Percentiles rank a stretch among this genome's conserved stretches.
Conservation (phyloP, 2,797 vertebrate species). For the Cyprinella venusta region DNA sequence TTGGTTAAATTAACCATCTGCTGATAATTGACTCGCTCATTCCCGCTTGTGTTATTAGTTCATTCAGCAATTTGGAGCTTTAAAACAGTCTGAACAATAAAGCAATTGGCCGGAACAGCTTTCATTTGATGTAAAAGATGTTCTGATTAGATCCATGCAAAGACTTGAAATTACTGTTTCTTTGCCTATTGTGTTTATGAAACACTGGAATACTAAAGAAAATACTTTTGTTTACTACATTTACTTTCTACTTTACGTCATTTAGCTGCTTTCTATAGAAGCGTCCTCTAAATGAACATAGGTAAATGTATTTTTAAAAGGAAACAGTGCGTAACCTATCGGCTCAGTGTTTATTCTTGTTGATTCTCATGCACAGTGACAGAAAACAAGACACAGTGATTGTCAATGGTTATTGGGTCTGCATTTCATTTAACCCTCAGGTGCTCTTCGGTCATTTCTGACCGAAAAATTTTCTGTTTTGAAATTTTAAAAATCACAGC, state of each 20-base stretch:
- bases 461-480: too few species aligned
- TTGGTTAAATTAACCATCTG: conserved; percentile 38
- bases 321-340: not conserved
- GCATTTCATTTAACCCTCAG: not conserved
- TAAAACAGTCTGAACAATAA: conserved; percentile 10
- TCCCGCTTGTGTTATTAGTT: conserved; percentile 38
- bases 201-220: not conserved
- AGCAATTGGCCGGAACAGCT: conserved; percentile 32
- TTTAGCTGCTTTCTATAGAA: not conserved
- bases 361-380: not conserved
- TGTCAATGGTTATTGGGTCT: not conserved
- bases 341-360: not conserved
- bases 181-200: not conserved
- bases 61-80: conserved; percentile 10
- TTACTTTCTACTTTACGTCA: too few species aligned
- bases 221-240: not conserved
- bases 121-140: conserved; percentile 9
- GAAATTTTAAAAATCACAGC: too few species aligned
- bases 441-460: too few species aligned
- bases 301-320: not conserved
- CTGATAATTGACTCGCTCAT: conserved; percentile 21
- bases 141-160: conserved; percentile 4
- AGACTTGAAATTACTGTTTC: not conserved
- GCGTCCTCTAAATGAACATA: not conserved
- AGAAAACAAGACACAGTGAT: not conserved